A percentile compares a stretch with the other conserved stretches of the same genome.
These are phyloP conservation scores for Phylloscopus trochiloides DNA, from an alignment of 2,113 vertebrate genomes.

Conservation along the genomic window DNA sequence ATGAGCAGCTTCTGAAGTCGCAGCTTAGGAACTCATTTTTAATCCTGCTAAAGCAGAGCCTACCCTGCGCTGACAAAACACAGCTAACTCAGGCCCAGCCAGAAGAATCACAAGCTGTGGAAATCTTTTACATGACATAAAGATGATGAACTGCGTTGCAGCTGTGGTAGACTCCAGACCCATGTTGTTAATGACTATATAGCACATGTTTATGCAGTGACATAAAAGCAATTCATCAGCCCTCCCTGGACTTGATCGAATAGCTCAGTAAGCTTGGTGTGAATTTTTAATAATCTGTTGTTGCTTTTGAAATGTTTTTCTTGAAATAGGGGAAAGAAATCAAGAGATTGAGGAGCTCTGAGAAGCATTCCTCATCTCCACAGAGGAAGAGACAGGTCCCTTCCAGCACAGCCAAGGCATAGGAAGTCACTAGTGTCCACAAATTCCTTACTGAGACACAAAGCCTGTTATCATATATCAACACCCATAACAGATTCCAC, in stretches of 20 bases:
- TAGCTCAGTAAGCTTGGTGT: background rate
- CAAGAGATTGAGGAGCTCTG: background rate
- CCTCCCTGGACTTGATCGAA: background rate
- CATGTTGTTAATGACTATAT: slow-evolving; percentile 1
- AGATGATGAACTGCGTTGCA: background rate
- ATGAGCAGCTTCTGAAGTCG: background rate
- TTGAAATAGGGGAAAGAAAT: background rate
- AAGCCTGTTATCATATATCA: background rate
- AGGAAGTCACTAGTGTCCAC: background rate
- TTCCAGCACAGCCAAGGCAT: background rate
- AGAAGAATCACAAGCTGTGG: background rate
- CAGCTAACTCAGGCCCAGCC: background rate
- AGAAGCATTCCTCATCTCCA: background rate
- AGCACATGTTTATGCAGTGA: slow-evolving; percentile 22
- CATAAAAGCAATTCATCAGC: slow-evolving; percentile 20
- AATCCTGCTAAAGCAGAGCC: background rate
- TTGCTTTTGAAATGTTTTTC: slow-evolving; percentile 10
- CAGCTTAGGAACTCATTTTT: background rate
- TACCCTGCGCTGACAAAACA: accelerated
- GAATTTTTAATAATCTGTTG: slow-evolving; percentile 14
- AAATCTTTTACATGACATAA: slow-evolving; percentile 5
- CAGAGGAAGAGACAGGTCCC: background rate
- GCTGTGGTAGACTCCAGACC: background rate
- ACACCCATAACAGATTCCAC: background rate
- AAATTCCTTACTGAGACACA: background rate